These are phyloP conservation scores for Gorsachius magnificus DNA, from an alignment of 2,797 vertebrate genomes.

Conservation along the genomic window DNA sequence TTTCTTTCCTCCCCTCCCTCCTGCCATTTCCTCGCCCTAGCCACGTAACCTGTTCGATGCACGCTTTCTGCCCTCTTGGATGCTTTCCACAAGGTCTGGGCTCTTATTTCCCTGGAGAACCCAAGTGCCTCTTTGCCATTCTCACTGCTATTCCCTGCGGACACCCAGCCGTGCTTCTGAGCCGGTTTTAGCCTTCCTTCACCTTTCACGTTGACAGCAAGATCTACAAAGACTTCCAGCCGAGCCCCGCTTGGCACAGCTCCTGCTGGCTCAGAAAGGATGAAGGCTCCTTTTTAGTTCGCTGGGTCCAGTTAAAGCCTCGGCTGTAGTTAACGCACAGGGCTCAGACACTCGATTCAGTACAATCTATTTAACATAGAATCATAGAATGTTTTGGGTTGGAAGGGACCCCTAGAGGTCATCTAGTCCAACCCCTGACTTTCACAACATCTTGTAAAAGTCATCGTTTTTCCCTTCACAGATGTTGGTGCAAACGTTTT, in stretches of 20 bases:
- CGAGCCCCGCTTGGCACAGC: neutral
- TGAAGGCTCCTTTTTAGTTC: neutral
- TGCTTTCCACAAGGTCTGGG: neutral
- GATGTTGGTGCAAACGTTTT: conserved; percentile 2
- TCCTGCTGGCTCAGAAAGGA: neutral
- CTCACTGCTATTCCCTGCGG: neutral
- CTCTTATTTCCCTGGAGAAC: neutral
- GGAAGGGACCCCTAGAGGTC: no score
- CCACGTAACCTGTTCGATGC: neutral
- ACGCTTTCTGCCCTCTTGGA: neutral
- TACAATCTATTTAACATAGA: neutral
- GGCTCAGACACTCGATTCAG: neutral
- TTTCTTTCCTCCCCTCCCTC: neutral
- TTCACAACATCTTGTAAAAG: conserved; percentile 24
- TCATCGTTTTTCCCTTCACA: neutral
- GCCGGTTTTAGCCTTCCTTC: conserved; percentile 24
- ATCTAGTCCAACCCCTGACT: no score
- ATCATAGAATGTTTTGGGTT: no score
- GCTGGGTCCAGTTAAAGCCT: neutral
- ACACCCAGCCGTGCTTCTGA: neutral
- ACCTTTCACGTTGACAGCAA: neutral
- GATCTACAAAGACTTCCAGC: neutral
- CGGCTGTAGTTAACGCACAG: neutral
- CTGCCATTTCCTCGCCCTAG: neutral
- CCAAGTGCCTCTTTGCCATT: fast-evolving